These are phyloP conservation scores for Mastomys natalensis DNA, from an alignment of 2,113 vertebrate genomes.

Conservation along the genomic window DNA sequence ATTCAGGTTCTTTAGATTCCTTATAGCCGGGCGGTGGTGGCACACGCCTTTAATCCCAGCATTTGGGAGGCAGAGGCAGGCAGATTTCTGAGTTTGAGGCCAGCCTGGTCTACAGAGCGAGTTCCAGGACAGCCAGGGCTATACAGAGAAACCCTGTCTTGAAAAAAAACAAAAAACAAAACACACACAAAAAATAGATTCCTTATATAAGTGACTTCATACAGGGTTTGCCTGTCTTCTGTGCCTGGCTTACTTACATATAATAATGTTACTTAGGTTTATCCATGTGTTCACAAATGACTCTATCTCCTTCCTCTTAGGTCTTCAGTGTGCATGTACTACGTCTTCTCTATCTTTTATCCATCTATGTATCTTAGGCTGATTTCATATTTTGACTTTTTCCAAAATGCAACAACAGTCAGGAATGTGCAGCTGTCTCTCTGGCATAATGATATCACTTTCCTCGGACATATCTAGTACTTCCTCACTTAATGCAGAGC, in stretches of 20 bases:
- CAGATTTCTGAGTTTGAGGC: too few species aligned
- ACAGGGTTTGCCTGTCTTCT: neutral
- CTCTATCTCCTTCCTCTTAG: neutral
- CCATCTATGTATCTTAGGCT: neutral
- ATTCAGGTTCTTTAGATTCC: neutral
- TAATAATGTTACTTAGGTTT: neutral
- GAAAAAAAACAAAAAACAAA: too few species aligned
- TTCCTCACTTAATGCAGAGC: neutral
- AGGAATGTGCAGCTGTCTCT: neutral
- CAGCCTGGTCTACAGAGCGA: too few species aligned
- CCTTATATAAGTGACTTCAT: neutral
- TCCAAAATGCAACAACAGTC: neutral
- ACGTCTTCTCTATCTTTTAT: neutral
- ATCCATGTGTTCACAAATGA: neutral
- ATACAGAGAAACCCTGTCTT: too few species aligned
- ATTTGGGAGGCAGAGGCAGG: too few species aligned
- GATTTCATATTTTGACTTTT: neutral
- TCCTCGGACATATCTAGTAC: neutral
- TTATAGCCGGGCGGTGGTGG: too few species aligned
- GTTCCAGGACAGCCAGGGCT: too few species aligned
- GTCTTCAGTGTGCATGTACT: neutral
- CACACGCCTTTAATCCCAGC: too few species aligned
- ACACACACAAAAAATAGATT: too few species aligned
- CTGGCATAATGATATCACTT: neutral
- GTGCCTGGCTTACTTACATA: too few species aligned